These are phyloP conservation scores for Drymodes brunneopygia DNA, from an alignment of 2,113 vertebrate species.

Conservation along the genomic window DNA sequence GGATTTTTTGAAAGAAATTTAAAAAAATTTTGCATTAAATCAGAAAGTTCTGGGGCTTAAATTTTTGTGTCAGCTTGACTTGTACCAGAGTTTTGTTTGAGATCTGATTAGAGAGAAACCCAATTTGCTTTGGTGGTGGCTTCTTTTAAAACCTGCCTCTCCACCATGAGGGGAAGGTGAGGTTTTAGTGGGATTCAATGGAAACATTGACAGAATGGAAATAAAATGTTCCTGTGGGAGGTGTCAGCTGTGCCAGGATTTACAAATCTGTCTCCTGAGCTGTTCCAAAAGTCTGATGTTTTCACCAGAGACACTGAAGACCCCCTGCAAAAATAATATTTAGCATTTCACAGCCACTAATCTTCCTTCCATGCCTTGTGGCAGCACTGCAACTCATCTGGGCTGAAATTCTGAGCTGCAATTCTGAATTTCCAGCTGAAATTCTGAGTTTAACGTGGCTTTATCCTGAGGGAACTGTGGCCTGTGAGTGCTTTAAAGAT, in stretches of 20 bases:
- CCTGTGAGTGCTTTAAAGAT: fast-evolving
- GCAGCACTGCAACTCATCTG: neutral
- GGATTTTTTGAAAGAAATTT: neutral
- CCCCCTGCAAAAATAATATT: neutral
- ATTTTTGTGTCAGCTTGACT: neutral
- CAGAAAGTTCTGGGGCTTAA: neutral
- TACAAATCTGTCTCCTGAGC: neutral
- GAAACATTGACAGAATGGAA: neutral
- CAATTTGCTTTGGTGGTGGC: neutral
- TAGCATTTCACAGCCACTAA: neutral
- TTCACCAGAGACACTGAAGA: neutral
- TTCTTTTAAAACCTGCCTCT: neutral
- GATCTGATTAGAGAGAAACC: neutral
- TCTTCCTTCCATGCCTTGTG: neutral
- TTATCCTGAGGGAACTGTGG: neutral
- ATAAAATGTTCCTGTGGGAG: neutral
- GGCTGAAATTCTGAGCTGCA: neutral
- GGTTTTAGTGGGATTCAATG: neutral
- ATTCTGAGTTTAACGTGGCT: neutral
- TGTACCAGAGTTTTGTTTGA: neutral
- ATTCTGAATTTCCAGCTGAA: neutral
- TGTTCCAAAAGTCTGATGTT: neutral
- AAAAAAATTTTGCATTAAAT: no score
- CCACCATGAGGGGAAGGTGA: fast-evolving
- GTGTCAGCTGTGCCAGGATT: neutral